Conservation (phyloP, 2,113 vertebrate genomes). For the Callipepla squamata region DNA sequence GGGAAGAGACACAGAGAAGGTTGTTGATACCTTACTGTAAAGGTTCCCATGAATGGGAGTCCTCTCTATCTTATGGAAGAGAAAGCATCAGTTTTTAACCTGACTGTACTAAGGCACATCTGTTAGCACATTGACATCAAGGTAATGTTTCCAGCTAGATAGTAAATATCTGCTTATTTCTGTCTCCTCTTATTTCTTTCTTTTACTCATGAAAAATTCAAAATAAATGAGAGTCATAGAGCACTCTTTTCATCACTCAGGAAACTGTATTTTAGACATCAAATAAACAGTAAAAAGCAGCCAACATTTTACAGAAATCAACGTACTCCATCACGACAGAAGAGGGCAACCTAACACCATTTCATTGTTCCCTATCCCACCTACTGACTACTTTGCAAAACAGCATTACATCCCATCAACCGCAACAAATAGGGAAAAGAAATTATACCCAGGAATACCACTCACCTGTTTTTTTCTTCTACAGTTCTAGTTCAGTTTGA, state of each 20-base stretch:
- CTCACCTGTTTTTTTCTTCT: background rate
- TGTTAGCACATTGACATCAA: background rate
- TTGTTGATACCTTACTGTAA: background rate
- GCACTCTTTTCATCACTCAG: background rate
- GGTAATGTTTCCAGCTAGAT: background rate
- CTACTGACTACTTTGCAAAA: background rate
- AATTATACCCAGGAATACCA: background rate
- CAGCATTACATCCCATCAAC: background rate
- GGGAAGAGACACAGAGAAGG: background rate
- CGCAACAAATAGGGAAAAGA: background rate
- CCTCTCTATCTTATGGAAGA: background rate
- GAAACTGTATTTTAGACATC: background rate
- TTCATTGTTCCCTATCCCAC: background rate
- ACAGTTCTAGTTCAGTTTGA: background rate
- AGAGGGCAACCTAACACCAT: constrained; percentile 62
- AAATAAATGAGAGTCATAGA: background rate
- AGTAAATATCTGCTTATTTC: background rate
- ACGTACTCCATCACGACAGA: constrained; percentile 27
- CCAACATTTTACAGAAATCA: background rate
- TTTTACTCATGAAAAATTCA: background rate
- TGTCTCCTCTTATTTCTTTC: background rate
- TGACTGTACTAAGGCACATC: background rate
- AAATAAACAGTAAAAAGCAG: background rate
- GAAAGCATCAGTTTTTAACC: background rate
- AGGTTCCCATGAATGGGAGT: background rate